Conservation (phyloP, 2,113 vertebrate species). For the Macquaria ambigua region DNA sequence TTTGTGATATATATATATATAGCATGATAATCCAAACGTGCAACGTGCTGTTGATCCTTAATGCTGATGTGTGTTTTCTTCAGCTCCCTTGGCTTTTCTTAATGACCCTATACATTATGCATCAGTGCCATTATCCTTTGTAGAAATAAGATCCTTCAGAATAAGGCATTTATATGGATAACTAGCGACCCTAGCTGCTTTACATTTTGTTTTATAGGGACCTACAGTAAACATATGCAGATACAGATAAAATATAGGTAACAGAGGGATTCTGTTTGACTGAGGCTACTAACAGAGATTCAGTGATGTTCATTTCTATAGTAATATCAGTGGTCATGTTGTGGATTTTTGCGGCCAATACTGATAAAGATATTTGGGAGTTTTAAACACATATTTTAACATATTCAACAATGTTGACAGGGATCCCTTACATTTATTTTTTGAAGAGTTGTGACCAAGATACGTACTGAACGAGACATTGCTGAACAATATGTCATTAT, state of each 20-base stretch:
- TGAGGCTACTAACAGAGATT: background rate
- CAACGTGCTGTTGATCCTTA: too few relatives aligned
- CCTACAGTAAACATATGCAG: background rate
- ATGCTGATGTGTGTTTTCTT: conserved; percentile 42
- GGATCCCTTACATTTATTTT: too few relatives aligned
- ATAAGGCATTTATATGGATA: conserved; percentile 34
- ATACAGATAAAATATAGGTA: background rate
- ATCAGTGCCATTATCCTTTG: conserved; percentile 47
- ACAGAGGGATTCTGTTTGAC: conserved; percentile 1
- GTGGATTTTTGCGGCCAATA: too few relatives aligned
- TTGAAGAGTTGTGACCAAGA: too few relatives aligned
- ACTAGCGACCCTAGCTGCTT: background rate
- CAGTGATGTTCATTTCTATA: background rate
- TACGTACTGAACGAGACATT: too few relatives aligned
- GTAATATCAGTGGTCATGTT: background rate
- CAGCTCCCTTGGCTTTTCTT: conserved; percentile 41
- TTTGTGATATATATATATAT: too few relatives aligned
- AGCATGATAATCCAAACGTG: too few relatives aligned
- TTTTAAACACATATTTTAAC: too few relatives aligned
- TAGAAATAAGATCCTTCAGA: conserved; percentile 42
- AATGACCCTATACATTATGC: conserved; percentile 65
- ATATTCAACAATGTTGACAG: too few relatives aligned
- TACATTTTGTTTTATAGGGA: conserved; percentile 14
- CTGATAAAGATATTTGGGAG: too few relatives aligned
- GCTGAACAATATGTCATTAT: too few relatives aligned